A percentile compares a stretch with the other conserved stretches of the same genome.
phyloP scores from a whole-genome alignment of 2,797 vertebrate species.

The Psittacula derbiana region DNA sequence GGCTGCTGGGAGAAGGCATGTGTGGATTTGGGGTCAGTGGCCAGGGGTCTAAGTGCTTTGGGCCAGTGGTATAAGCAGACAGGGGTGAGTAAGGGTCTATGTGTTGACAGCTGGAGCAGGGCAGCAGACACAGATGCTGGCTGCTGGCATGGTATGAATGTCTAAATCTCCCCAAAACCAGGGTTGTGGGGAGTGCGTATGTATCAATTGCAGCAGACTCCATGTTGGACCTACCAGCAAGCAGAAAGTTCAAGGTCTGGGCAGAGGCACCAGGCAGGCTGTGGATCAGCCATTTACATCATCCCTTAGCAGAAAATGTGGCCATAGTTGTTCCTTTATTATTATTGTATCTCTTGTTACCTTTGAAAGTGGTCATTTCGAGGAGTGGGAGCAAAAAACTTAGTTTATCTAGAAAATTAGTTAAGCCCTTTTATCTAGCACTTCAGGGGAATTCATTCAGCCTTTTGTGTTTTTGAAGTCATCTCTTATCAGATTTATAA shows the following conservation, averaged over 20 bases:
- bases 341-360: not conserved
- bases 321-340: not conserved
- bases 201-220: not conserved
- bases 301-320: not conserved
- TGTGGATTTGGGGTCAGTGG: not conserved
- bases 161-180: not conserved
- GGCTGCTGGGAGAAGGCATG: fast-evolving
- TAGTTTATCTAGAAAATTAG: not conserved
- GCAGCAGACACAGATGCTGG: not conserved
- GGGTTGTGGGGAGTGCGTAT: fast-evolving
- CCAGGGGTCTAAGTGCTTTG: fast-evolving
- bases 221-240: fast-evolving
- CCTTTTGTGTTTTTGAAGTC: not conserved
- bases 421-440: not conserved
- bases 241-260: not conserved
- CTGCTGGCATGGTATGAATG: not conserved
- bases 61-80: not conserved
- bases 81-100: fast-evolving
- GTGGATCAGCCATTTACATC: not conserved
- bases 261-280: not conserved
- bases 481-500: not conserved
- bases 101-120: fast-evolving
- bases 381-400: not conserved
- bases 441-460: not conserved
- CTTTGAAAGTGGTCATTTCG: not conserved